Evolutionary conservation across 2,113 vertebrate species (phyloP), one percentile per base, ranked within the genome.

Genomic region (Hemibagrus wyckioides): DNA sequence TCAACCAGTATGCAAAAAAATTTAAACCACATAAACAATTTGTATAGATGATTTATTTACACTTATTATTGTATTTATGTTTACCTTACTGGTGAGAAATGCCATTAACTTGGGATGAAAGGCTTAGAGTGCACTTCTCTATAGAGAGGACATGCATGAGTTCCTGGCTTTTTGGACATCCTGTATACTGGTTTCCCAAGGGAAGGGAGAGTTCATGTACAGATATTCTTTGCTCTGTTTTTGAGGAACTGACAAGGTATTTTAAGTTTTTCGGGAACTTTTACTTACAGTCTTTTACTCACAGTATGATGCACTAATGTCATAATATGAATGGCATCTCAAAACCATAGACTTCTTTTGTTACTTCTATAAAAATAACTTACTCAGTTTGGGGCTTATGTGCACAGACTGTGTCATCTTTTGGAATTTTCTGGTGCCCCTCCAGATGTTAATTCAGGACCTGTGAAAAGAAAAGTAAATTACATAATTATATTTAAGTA

Each of bases 381-480:
- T 94, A 97, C 97, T 97, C 92, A 97, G 93, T 87, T 97, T 97
- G 82, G 96, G 93, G 91, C 96, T 97, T 86, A 97, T 93, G 90
- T 96, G 94, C 23, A 96, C 93, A 0, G 97, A 96, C 90, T 97
- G 96, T 89, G 96, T 94, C 97, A 98, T 98, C 86, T 94, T 96
- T 71, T 79, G 85, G 61, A 92, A 85, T 89, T 92, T 92, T 91
- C 91, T 89, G 88, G 89, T 90, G 88, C 67, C 85, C 84, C 89
- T 88, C 86, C 61, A 87, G 86, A 91, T 89, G 88, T 94, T 83
- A 90, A 87, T 92, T 92, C 83, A 92, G 88, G 90, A 92, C 92
- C 94, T 92, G 93, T 87, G 82, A 85, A 86, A 82, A 76, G 17
- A 86, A 82, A 83, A 76, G 21, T 39, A 84, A 86, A 85, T 88